phyloP scores from a whole-genome alignment of 1,140 invertebrate species.

The Diuraphis noxia region DNA sequence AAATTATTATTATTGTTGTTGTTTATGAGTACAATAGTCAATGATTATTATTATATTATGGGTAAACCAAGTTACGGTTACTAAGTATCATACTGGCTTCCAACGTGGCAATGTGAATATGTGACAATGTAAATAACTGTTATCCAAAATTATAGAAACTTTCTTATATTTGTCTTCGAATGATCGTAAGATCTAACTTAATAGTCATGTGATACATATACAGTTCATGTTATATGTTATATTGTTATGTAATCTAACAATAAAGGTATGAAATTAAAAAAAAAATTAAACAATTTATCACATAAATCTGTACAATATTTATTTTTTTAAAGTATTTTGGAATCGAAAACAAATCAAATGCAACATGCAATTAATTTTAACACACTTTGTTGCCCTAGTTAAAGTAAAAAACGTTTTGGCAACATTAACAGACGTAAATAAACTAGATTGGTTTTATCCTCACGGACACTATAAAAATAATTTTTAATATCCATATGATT shows the following conservation, averaged over 20 bases:
- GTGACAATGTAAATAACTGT: not conserved
- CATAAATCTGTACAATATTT: not conserved
- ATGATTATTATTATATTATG: no score
- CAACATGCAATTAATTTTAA: not conserved
- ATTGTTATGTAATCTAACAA: not conserved
- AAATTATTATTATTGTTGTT: no score
- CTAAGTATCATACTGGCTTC: not conserved
- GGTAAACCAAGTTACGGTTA: not conserved
- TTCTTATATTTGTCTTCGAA: not conserved
- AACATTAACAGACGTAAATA: conserved; percentile 38
- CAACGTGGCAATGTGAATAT: not conserved
- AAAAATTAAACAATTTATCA: not conserved
- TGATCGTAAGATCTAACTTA: not conserved
- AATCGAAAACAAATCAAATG: not conserved
- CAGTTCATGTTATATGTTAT: no score
- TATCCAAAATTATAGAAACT: not conserved
- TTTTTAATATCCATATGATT: not conserved
- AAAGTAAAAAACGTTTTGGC: conserved; percentile 23
- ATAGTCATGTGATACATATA: not conserved
- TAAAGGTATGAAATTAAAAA: not conserved
- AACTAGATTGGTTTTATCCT: conserved; percentile 4
- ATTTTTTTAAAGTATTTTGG: not conserved
- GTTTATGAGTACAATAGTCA: no score
- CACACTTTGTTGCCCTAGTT: conserved; percentile 20
- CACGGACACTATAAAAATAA: not conserved